A percentile compares a stretch with the other conserved stretches of the same genome.
Evolutionary conservation across 23 tunicate genomes (phyloP).

Genomic region (Halocynthia aurantium): DNA sequence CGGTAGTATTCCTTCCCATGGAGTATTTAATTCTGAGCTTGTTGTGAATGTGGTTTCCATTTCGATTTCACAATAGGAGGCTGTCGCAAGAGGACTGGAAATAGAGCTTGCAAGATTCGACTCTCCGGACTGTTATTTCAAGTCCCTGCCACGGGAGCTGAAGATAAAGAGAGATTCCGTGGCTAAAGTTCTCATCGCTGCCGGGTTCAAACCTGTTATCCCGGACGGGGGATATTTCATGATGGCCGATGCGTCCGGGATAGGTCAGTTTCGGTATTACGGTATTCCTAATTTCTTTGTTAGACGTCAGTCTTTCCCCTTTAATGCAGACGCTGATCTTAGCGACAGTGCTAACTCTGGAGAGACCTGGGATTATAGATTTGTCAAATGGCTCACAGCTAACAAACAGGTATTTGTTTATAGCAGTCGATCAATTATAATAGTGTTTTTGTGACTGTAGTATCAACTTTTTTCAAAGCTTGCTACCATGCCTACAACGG

Average conservation of each 20-base stretch:
- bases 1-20: not conserved
- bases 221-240: constrained; percentile 96
- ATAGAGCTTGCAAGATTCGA: constrained; percentile 41
- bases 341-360: constrained; percentile 28
- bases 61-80: constrained; percentile 40
- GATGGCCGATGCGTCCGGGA: constrained; percentile 78
- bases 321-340: constrained; percentile 40
- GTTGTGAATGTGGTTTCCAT: not conserved
- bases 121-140: constrained; percentile 67
- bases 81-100: constrained; percentile 59
- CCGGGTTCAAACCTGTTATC: constrained; percentile 84
- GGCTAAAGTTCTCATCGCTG: constrained; percentile 33
- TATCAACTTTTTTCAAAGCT: not conserved
- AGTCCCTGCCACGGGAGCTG: constrained; percentile 49
- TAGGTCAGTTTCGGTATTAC: constrained; percentile 8
- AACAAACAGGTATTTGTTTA: constrained; percentile 45
- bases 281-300: not conserved
- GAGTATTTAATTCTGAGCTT: not conserved
- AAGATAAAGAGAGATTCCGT: constrained; percentile 68
- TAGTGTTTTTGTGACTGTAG: not conserved
- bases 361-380: constrained; percentile 59
- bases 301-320: not conserved
- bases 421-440: not conserved
- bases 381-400: constrained; percentile 82
- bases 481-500: constrained; percentile 83